Conservation (phyloP, 2,113 vertebrate species). For the Falco punctatus region DNA sequence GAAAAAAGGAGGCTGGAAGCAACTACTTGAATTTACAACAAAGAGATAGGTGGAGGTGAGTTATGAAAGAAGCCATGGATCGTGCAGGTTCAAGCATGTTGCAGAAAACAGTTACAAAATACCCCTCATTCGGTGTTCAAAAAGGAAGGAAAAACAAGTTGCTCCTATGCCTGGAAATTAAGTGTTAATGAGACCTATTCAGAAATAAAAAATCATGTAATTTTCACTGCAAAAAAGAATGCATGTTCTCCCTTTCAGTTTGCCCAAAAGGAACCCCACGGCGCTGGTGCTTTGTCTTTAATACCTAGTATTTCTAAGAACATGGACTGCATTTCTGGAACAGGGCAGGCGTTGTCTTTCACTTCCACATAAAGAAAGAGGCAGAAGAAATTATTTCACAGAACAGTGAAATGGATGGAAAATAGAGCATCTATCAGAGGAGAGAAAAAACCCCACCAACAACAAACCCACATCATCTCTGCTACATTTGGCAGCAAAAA, state of each 20-base stretch:
- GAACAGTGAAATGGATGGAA: neutral
- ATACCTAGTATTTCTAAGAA: neutral
- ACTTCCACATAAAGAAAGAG: neutral
- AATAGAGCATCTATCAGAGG: neutral
- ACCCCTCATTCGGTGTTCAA: neutral
- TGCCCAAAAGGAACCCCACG: neutral
- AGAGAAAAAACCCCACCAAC: neutral
- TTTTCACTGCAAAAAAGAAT: neutral
- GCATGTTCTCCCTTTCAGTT: neutral
- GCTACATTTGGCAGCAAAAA: neutral
- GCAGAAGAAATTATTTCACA: neutral
- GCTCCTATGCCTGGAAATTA: neutral
- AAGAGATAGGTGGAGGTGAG: neutral
- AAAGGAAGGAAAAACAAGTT: neutral
- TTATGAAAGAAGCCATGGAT: neutral
- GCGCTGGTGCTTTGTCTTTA: neutral
- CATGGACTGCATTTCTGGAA: neutral
- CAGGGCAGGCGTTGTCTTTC: neutral
- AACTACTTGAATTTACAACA: conserved; percentile 23
- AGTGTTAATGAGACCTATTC: neutral
- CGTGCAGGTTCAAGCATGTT: neutral
- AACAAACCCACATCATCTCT: neutral
- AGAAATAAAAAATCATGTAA: neutral
- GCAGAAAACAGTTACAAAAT: neutral
- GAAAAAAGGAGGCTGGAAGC: conserved; percentile 20